Evolutionary conservation across 2,888 invertebrate species (phyloP).

Genomic region (Tipula helvola): DNA sequence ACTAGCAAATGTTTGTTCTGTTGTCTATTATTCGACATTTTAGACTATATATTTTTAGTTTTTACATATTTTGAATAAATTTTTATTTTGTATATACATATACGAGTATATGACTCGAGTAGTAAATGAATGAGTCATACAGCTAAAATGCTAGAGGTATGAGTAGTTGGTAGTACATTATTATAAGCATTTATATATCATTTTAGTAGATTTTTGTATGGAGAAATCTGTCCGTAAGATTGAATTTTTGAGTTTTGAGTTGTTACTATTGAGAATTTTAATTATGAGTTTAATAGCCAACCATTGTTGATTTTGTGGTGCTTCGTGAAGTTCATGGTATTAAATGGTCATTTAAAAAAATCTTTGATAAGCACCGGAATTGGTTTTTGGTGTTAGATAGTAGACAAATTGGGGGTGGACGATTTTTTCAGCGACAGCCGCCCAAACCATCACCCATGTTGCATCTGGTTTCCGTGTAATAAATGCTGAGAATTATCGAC

Average conservation of each 20-base stretch:
- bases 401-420: too few species aligned
- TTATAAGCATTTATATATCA: background rate
- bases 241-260: background rate
- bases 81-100: background rate
- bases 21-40: background rate
- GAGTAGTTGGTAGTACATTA: background rate
- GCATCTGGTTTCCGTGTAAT: too few species aligned
- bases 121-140: background rate
- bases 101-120: background rate
- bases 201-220: background rate
- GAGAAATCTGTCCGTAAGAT: background rate
- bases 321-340: too few species aligned
- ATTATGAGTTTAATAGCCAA: too few species aligned
- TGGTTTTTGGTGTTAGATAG: too few species aligned
- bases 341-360: too few species aligned
- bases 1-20: background rate
- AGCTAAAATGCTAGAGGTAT: background rate
- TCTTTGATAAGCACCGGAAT: too few species aligned
- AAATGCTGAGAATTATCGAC: too few species aligned
- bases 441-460: too few species aligned
- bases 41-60: background rate
- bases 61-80: background rate
- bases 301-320: too few species aligned
- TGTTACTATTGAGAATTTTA: background rate
- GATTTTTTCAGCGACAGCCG: too few species aligned